Base-by-base conservation (phyloP, 1,140 invertebrate genomes). In the Gonioctena quinquepunctata region DNA sequence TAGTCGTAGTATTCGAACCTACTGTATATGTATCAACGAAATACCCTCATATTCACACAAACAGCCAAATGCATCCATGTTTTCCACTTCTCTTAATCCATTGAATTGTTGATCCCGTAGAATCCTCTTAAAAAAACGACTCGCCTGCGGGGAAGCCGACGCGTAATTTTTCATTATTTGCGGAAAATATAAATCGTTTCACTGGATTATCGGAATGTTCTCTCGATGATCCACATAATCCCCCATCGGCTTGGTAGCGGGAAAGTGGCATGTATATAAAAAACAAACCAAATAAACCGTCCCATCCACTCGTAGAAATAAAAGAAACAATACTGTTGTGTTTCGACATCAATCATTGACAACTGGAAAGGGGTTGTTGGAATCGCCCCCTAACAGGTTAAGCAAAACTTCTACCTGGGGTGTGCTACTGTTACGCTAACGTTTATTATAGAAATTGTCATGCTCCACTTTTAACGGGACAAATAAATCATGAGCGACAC, bases 251-350 rank as follows among this genome's bases (percentile, higher is more conserved):
- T 11, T 42, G 11, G 33, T 42, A 42, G 26, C 61, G 21, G 28
- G 21, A 69, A 62, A 69, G 42, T 69, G 60, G 62, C 60, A 56
- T 52, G 63, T 60, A 63, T 60, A 60, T n/a, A 21, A 42, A 22
- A 50, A 26, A 69, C 67, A 54, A 22, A 68, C 57, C 67, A 56
- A 68, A 61, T 68, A 68, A 33, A 27, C 11, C 57, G 25, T 68
- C 33, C 59, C 57, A 54, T 23, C 67, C 59, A 68, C 68, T 69
- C 57, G 68, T 62, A n/a, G 28, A 23, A 60, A 64, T 62, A 59
- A 64, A 69, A 23, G 60, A 60, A 48, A 49, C 48, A 42, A 42
- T 42, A 42, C 33, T n/a, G 13, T 42, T 42, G 33, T 42, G 16
- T 42, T 42, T 11, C 33, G 33, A 11, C 33, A 42, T 42, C 11